Conservation (phyloP, 1,140 invertebrate genomes). For the Eupristina koningsbergeri region DNA sequence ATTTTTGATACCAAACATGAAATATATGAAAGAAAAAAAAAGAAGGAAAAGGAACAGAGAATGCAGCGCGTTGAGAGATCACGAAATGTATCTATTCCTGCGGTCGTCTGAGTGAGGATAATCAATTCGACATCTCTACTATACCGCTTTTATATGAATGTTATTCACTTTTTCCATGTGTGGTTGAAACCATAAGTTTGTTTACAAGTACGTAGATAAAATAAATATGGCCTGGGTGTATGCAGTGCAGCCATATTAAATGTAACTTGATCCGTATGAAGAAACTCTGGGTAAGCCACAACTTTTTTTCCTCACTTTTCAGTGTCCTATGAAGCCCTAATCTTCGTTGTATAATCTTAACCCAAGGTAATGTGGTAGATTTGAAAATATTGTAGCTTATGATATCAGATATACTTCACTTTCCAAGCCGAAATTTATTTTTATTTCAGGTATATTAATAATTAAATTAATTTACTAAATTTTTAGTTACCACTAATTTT, state of each 20-base stretch:
- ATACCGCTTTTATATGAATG: background rate
- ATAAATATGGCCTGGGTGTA: background rate
- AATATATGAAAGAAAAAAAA: background rate
- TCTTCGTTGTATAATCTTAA: background rate
- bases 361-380: background rate
- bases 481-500: no score
- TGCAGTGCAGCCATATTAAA: background rate
- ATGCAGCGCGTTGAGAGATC: constrained; percentile 13
- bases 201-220: background rate
- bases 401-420: no score
- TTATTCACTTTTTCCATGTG: background rate
- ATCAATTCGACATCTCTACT: constrained; percentile 21
- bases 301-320: background rate
- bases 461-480: no score
- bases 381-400: no score
- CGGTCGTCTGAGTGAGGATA: background rate
- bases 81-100: constrained; percentile 42
- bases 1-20: background rate
- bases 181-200: no score
- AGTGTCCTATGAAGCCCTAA: background rate
- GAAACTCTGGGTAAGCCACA: background rate
- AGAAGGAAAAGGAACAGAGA: background rate
- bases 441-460: no score
- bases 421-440: no score
- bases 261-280: background rate